Evolutionary conservation across 2,888 invertebrate genomes (phyloP).

Genomic region (Pharmacophagus antenor): DNA sequence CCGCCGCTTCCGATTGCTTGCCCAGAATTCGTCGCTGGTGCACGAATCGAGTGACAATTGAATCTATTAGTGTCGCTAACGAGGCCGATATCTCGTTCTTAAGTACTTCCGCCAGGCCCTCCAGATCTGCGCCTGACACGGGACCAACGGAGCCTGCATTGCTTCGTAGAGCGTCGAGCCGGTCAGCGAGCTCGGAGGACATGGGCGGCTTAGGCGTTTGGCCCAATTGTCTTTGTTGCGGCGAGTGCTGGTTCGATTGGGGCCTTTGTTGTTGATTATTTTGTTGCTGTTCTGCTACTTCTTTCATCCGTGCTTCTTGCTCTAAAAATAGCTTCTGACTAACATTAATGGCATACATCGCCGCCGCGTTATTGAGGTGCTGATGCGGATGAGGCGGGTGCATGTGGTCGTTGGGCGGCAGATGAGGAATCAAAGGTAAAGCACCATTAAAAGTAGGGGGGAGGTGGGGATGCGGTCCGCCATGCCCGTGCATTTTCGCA

Average conservation of each 20-base stretch:
- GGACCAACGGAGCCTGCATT: slow-evolving; percentile 84
- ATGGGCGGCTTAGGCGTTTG: slow-evolving; percentile 73
- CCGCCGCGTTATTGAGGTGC: slow-evolving; percentile 82
- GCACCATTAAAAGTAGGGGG: slow-evolving; percentile 82
- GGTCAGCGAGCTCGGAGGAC: slow-evolving; percentile 87
- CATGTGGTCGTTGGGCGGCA: slow-evolving; percentile 76
- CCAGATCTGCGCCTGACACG: slow-evolving; percentile 89
- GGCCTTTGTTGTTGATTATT: slow-evolving; percentile 81
- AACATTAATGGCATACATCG: slow-evolving; percentile 87
- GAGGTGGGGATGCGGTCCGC: slow-evolving; percentile 76
- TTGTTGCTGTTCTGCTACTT: slow-evolving; percentile 82
- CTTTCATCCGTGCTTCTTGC: slow-evolving; percentile 87
- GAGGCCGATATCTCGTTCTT: slow-evolving; percentile 94
- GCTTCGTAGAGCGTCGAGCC: slow-evolving; percentile 87
- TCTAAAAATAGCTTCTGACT: slow-evolving; percentile 90
- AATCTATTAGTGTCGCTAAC: slow-evolving; percentile 91
- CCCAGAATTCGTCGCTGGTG: slow-evolving; percentile 88
- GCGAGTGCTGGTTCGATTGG: slow-evolving; percentile 81
- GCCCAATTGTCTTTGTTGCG: slow-evolving; percentile 74
- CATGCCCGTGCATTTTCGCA: slow-evolving; percentile 82
- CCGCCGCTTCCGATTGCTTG: slow-evolving; percentile 89
- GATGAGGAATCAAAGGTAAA: slow-evolving; percentile 80
- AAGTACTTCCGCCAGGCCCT: slow-evolving; percentile 93
- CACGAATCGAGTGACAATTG: slow-evolving; percentile 91
- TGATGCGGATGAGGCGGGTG: slow-evolving; percentile 80